Conservation (phyloP, 1,140 invertebrate genomes). For the Carcinoscorpius rotundicauda region DNA sequence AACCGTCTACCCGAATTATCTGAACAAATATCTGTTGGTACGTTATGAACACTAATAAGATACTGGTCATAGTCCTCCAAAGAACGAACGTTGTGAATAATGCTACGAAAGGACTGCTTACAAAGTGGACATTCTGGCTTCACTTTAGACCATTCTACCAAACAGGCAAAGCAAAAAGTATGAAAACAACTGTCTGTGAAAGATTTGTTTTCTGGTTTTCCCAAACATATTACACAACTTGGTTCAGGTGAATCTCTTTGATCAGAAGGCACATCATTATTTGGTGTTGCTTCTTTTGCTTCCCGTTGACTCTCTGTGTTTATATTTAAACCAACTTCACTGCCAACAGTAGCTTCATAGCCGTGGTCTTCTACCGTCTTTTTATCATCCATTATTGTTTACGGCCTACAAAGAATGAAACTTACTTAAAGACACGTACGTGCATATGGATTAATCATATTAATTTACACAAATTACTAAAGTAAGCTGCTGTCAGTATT, state of each 20-base stretch:
- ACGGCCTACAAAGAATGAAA: too few species aligned
- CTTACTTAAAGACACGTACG: too few species aligned
- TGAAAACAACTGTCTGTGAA: slow-evolving; percentile 86
- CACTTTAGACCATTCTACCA: slow-evolving; percentile 88
- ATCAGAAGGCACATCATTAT: background rate
- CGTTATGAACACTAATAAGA: slow-evolving; percentile 37
- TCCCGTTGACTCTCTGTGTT: too few species aligned
- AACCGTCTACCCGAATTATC: slow-evolving; percentile 17
- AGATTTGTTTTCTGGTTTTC: slow-evolving; percentile 69
- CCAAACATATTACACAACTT: slow-evolving; percentile 79
- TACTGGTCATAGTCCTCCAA: slow-evolving; percentile 80
- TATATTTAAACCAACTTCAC: too few species aligned
- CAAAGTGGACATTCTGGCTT: slow-evolving; percentile 89
- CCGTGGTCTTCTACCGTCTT: too few species aligned
- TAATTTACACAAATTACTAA: too few species aligned
- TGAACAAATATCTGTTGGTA: too few species aligned
- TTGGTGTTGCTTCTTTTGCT: too few species aligned
- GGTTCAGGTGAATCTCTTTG: slow-evolving; percentile 29
- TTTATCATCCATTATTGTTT: too few species aligned
- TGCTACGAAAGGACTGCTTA: slow-evolving; percentile 77
- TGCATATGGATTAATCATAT: too few species aligned
- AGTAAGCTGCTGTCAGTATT: too few species aligned
- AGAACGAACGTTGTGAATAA: slow-evolving; percentile 81
- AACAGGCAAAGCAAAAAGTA: slow-evolving; percentile 84
- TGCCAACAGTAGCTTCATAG: too few species aligned